Percentiles rank a stretch among this genome's conserved stretches.
Conservation (phyloP, 2,888 invertebrate genomes). For the Adelognathus sp. region DNA sequence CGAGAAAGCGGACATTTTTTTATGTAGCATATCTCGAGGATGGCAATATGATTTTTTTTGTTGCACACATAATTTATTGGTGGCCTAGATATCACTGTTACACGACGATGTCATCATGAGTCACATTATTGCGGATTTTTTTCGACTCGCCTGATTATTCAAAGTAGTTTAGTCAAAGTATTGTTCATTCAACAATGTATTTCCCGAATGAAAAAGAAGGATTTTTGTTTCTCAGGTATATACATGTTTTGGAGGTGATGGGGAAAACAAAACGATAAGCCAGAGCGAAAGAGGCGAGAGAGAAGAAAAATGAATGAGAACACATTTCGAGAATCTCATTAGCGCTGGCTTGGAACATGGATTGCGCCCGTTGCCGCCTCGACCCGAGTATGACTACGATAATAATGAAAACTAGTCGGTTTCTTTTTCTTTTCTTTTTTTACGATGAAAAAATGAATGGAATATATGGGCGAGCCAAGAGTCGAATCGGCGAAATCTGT, state of each 20-base stretch:
- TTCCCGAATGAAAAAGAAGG: no score
- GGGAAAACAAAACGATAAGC: not conserved
- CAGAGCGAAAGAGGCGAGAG: not conserved
- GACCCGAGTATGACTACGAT: not conserved
- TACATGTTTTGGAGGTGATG: not conserved
- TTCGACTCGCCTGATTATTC: no score
- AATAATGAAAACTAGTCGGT: not conserved
- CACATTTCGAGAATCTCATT: conserved; percentile 41
- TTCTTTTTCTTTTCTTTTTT: not conserved
- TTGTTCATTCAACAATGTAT: no score
- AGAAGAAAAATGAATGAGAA: not conserved
- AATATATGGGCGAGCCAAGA: not conserved
- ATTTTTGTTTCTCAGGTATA: not conserved
- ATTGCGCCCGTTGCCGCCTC: conserved; percentile 5
- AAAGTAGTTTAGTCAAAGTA: no score
- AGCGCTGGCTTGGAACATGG: conserved; percentile 22
- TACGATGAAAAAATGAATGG: no score
- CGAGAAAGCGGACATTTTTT: no score
- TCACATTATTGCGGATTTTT: no score
- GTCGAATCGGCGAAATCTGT: not conserved
- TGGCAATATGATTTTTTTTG: no score
- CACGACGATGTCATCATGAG: no score
- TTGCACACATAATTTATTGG: no score
- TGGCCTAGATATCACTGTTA: no score
- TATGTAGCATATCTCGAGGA: no score